Conservation (phyloP, 1,140 invertebrate species). For the Achatina immaculata region DNA sequence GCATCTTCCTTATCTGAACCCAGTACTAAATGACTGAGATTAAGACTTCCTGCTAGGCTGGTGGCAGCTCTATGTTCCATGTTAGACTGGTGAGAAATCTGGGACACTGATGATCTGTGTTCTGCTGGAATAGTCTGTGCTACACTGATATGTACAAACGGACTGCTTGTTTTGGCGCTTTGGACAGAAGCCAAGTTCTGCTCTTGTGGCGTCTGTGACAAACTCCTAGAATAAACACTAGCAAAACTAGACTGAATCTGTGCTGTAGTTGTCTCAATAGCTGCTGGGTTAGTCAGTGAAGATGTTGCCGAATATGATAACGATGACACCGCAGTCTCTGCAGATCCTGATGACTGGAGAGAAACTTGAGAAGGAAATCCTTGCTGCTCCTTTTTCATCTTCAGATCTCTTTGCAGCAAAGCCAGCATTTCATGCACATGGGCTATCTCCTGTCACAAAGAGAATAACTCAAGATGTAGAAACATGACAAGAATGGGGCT, state of each 20-base stretch:
- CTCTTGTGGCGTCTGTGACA: neutral
- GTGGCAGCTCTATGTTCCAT: neutral
- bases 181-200: neutral
- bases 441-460: neutral
- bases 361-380: neutral
- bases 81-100: neutral
- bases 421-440: neutral
- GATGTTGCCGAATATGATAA: neutral
- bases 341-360: neutral
- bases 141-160: neutral
- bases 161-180: neutral
- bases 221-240: neutral
- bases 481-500: neutral
- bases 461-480: neutral
- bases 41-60: neutral
- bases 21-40: neutral
- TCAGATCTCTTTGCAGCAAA: neutral
- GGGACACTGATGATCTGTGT: neutral
- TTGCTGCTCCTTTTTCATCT: neutral
- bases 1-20: neutral
- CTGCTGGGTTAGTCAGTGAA: neutral
- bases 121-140: neutral
- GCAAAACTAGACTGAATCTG: neutral
- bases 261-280: neutral
- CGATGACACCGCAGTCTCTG: neutral